phyloP scores from a whole-genome alignment of 23 tunicate genomes.

The Styela plicata region DNA sequence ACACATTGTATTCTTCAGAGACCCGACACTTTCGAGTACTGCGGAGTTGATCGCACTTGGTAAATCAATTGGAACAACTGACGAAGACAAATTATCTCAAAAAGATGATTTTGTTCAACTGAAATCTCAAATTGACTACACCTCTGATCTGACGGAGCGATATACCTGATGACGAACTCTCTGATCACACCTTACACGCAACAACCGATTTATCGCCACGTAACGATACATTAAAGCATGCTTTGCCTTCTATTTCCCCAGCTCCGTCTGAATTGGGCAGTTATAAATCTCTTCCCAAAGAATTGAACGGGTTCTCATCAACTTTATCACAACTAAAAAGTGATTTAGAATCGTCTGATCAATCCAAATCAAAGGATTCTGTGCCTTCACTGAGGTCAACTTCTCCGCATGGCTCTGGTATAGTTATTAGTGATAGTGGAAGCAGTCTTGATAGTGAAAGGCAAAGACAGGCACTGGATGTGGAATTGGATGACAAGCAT shows the following conservation, averaged over 20 bases:
- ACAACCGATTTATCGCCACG: not conserved
- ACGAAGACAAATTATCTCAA: constrained; percentile 1
- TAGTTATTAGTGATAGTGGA: constrained; percentile 24
- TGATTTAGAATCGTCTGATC: not conserved
- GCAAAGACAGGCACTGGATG: constrained; percentile 11
- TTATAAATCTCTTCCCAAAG: constrained; percentile 18
- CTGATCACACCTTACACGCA: constrained; percentile 17
- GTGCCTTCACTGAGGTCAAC: not conserved
- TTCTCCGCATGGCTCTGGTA: constrained; percentile 12
- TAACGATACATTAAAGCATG: not conserved
- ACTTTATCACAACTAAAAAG: constrained; percentile 6
- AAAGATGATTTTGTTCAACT: not conserved
- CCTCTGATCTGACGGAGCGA: not conserved
- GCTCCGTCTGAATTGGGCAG: constrained; percentile 8
- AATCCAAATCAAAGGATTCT: not conserved
- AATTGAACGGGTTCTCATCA: constrained; percentile 4
- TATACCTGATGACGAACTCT: not conserved
- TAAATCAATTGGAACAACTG: not conserved
- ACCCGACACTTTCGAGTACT: constrained; percentile 33
- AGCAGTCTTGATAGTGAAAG: constrained; percentile 6
- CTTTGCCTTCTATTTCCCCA: not conserved
- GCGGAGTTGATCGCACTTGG: constrained; percentile 49
- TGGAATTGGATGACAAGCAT: constrained; percentile 6
- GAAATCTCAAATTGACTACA: not conserved
- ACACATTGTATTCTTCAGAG: constrained; percentile 14